Conservation (phyloP, 2,113 vertebrate species). For the Leptodactylus fuscus region DNA sequence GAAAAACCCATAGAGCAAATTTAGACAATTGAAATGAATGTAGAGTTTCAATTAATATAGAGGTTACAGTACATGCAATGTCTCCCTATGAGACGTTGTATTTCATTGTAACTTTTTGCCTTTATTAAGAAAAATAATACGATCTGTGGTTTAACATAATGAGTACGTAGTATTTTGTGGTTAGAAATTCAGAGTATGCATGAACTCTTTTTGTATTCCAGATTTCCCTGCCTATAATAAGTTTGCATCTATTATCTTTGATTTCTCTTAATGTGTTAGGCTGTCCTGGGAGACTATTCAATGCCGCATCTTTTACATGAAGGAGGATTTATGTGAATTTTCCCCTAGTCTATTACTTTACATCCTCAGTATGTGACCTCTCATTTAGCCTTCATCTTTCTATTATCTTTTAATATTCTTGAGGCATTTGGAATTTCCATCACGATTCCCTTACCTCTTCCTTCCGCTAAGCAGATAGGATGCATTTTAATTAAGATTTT, state of each 20-base stretch:
- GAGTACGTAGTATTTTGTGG: neutral
- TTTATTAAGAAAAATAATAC: neutral
- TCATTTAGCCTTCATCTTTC: constrained; percentile 47
- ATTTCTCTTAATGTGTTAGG: constrained; percentile 28
- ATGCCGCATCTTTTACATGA: constrained; percentile 36
- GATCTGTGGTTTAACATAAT: constrained; percentile 35
- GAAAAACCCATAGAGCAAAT: too few relatives aligned
- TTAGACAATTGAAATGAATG: too few relatives aligned
- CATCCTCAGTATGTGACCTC: constrained; percentile 49
- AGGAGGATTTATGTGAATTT: constrained; percentile 48
- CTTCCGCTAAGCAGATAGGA: constrained; percentile 21
- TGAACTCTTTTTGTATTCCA: constrained; percentile 24
- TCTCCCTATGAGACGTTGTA: neutral
- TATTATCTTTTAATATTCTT: constrained; percentile 49
- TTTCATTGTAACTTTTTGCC: neutral
- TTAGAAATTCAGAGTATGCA: constrained; percentile 1
- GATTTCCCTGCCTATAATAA: constrained; percentile 29
- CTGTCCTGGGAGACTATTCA: constrained; percentile 32
- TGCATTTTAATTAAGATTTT: constrained; percentile 53
- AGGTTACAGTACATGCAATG: neutral
- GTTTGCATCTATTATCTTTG: constrained; percentile 39
- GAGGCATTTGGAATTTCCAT: constrained; percentile 43
- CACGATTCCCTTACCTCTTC: constrained; percentile 46
- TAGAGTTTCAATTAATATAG: too few relatives aligned
- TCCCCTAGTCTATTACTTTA: constrained; percentile 41